Percentiles rank a stretch among this genome's conserved stretches.
These are phyloP conservation scores for Choloepus hoffmanni DNA, from an alignment of 2,113 vertebrate genomes.

Conservation along the genomic window DNA sequence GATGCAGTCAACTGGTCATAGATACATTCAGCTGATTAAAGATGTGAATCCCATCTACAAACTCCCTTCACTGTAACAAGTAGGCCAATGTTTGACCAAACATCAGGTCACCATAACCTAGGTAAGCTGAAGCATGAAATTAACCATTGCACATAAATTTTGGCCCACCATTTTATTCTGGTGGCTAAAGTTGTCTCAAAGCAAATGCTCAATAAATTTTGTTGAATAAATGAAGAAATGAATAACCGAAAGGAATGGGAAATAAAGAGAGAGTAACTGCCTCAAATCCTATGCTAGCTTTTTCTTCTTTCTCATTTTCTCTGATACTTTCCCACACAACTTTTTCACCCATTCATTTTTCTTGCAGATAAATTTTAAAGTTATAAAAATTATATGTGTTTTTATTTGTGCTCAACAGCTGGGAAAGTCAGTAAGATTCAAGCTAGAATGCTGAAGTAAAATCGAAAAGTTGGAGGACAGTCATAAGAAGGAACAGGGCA, in stretches of 20 bases:
- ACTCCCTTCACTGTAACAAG: too few species aligned
- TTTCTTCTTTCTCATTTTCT: background rate
- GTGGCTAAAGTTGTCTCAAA: background rate
- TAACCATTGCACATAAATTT: background rate
- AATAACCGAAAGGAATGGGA: background rate
- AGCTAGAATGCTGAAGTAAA: background rate
- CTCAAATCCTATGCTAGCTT: background rate
- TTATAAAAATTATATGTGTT: background rate
- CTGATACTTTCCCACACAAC: background rate
- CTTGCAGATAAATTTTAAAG: background rate
- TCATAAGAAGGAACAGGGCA: background rate
- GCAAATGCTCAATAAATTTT: constrained; percentile 30
- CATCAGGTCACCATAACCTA: too few species aligned
- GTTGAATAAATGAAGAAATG: constrained; percentile 39
- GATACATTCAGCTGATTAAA: too few species aligned
- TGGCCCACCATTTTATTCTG: background rate
- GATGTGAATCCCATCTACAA: too few species aligned
- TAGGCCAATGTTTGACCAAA: too few species aligned
- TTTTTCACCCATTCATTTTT: background rate
- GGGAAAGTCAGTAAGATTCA: background rate
- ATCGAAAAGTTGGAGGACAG: background rate
- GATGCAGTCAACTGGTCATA: too few species aligned
- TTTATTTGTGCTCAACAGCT: background rate
- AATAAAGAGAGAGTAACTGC: background rate
- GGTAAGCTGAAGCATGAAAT: too few species aligned